phyloP scores from a whole-genome alignment of 2,113 vertebrate species.

The Engraulis encrasicolus region DNA sequence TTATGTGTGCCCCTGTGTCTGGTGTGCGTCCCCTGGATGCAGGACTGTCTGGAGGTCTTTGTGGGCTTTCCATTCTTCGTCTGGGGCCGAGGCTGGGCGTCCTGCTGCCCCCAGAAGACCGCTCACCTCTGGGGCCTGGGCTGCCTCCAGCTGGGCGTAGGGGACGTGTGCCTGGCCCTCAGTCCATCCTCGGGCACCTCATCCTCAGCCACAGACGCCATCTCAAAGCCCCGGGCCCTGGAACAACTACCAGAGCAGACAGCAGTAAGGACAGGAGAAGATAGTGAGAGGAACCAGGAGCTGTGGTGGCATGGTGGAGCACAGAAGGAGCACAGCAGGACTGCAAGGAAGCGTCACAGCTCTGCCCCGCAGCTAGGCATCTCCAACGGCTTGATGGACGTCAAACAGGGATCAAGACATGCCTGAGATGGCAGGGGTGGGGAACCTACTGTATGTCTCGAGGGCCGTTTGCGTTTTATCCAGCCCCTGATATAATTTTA shows the following conservation, averaged over 20 bases:
- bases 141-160: constrained; percentile 74
- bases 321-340: constrained; percentile 29
- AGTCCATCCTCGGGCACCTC: constrained; percentile 52
- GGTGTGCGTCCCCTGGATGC: constrained; percentile 29
- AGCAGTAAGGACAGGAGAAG: not conserved
- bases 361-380: constrained; percentile 68
- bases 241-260: not conserved
- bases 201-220: constrained; percentile 17
- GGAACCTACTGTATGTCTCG: no score
- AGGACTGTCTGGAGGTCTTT: constrained; percentile 77
- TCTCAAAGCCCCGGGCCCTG: not conserved
- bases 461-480: no score
- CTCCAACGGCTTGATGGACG: not conserved
- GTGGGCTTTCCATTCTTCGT: constrained; percentile 78
- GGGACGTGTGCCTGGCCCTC: constrained; percentile 77
- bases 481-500: no score
- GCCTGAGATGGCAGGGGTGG: no score
- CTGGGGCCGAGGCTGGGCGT: constrained; percentile 75
- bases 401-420: not conserved
- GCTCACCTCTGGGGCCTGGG: constrained; percentile 70
- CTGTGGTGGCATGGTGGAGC: not conserved
- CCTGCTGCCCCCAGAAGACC: constrained; percentile 75
- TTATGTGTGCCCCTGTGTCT: no score
- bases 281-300: not conserved
- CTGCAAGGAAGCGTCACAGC: constrained; percentile 60